Evolutionary conservation across 2,797 vertebrate species (phyloP).

Genomic region (Lepidocolaptes lacrymiger): DNA sequence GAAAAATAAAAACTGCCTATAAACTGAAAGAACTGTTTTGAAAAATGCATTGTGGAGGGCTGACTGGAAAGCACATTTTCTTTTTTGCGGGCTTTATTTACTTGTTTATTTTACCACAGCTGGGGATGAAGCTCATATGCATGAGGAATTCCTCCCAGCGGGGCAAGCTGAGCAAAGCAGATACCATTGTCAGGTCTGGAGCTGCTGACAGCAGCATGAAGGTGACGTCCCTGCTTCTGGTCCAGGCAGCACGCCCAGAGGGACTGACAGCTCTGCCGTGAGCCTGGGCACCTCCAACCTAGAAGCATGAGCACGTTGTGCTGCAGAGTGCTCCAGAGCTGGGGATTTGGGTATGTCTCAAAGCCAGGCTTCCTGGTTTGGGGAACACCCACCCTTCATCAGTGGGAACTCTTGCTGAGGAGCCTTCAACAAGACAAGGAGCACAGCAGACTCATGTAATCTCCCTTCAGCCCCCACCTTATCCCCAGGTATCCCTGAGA

Average conservation of each 20-base stretch:
- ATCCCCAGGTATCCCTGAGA: background rate
- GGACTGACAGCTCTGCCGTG: background rate
- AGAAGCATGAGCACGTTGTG: accelerated
- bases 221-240: background rate
- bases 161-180: background rate
- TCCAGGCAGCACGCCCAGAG: background rate
- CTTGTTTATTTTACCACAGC: background rate
- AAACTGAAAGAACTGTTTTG: background rate
- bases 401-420: background rate
- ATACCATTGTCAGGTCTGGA: accelerated
- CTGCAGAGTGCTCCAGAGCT: background rate
- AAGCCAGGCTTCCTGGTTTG: background rate
- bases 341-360: background rate
- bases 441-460: background rate
- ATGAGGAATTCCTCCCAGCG: background rate
- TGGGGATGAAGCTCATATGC: background rate
- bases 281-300: background rate
- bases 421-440: background rate
- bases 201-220: background rate
- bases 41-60: background rate
- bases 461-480: background rate
- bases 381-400: background rate
- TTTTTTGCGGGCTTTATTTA: background rate
- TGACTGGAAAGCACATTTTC: background rate
- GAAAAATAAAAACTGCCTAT: background rate